These are phyloP conservation scores for Colletes collaris DNA, from an alignment of 2,888 invertebrate genomes.

Conservation along the genomic window DNA sequence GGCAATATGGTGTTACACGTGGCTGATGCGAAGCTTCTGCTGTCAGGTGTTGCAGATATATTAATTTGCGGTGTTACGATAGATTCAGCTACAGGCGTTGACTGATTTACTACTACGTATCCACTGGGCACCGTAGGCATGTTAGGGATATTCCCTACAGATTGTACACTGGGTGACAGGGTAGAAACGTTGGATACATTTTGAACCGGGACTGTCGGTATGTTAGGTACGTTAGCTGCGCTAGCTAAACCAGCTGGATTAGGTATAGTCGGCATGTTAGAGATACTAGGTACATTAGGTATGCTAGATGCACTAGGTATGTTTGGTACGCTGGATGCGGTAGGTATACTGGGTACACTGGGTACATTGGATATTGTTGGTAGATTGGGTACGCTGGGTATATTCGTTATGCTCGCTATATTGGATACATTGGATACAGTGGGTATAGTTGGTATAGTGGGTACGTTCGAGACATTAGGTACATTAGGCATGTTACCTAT, in stretches of 20 bases:
- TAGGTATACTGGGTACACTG: constrained; percentile 55
- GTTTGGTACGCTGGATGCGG: constrained; percentile 15
- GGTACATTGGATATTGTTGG: constrained; percentile 63
- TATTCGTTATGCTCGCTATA: constrained; percentile 39
- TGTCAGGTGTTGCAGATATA: constrained; percentile 62
- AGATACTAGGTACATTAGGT: constrained; percentile 75
- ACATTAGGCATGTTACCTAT: constrained; percentile 65
- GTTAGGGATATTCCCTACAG: constrained; percentile 64
- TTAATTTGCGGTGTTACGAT: constrained; percentile 65
- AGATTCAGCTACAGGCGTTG: constrained; percentile 67
- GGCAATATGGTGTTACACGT: constrained; percentile 68
- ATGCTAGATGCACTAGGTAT: constrained; percentile 80
- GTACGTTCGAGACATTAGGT: constrained; percentile 75
- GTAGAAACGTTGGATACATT: constrained; percentile 80
- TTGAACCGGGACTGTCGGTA: constrained; percentile 83
- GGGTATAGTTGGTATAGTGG: constrained; percentile 66
- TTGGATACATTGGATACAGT: constrained; percentile 79
- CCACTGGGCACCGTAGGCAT: constrained; percentile 73
- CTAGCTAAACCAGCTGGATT: constrained; percentile 67
- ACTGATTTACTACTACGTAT: constrained; percentile 78
- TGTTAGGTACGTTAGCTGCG: constrained; percentile 33
- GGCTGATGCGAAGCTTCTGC: constrained; percentile 59
- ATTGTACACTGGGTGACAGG: constrained; percentile 60
- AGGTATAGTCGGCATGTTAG: constrained; percentile 58
- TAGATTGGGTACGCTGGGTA: constrained; percentile 66